Base-by-base conservation (phyloP, 2,113 vertebrate species). In the Catharus fuscescens region DNA sequence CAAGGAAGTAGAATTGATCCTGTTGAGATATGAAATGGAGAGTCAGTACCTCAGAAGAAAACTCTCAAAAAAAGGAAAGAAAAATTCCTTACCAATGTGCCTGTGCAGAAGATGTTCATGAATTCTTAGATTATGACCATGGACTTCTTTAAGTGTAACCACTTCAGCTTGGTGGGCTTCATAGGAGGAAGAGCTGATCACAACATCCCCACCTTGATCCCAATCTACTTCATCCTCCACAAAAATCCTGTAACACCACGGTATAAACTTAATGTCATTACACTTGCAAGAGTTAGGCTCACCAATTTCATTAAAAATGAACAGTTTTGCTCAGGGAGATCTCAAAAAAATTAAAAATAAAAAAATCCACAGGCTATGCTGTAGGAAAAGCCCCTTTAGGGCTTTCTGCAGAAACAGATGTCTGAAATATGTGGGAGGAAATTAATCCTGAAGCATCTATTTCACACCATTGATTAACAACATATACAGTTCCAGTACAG, bases 161-260 rank as follows among this genome's bases (percentile, higher is more conserved):
- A 94, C 48, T 72, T 98, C 98, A 88, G 97, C 97, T 79, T 98
- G 97, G 2, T 98, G 97, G 53, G 98, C 94, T 74, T 98, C 98
- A 5, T 98, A 98, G 40, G 98, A 98, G 47, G 98, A 98, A 28
- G 98, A 97, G 18, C 95, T 96, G 54, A 98, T 95, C 50, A 98
- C 86, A 31, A 97, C 87, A 67, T 82, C 86, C 53, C 97, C 98
- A 18, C 62, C 90, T 32, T 72, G 71, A 57, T 74, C 86, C 98
- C 98, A 98, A 10, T 98, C 98, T 19, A 98, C 95, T 32, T 87
- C 12, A 2, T 97, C 94, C 18, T 97, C 73, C 38, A 98, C 62
- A 86, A 97, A 90, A 95, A 98, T 94, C 95, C 98, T 98, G 88
- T n/a, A 96, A 86, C 0, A 2, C 11, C 80, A n/a, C 81, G 76